phyloP scores from a whole-genome alignment of 2,888 invertebrate genomes.

The Drosophila merina region DNA sequence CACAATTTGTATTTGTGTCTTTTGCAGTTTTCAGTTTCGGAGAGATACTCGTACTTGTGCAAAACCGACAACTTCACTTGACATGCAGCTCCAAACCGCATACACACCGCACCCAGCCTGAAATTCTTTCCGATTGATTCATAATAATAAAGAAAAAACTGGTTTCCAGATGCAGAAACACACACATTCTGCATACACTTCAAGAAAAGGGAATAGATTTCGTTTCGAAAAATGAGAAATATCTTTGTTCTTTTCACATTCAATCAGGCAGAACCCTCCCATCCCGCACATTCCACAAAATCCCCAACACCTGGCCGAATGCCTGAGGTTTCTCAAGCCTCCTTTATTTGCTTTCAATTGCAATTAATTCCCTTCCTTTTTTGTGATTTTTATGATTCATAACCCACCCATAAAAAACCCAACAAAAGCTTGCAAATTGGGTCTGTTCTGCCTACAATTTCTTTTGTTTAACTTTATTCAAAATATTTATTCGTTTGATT shows the following conservation, averaged over 20 bases:
- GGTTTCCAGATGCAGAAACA: conserved; percentile 44
- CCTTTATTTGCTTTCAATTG: conserved; percentile 47
- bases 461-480: conserved; percentile 26
- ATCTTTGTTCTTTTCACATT: conserved; percentile 55
- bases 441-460: conserved; percentile 4
- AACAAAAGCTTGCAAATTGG: not conserved
- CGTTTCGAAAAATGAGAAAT: not conserved
- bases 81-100: conserved; percentile 40
- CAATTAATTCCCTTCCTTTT: conserved; percentile 17
- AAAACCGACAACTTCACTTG: conserved; percentile 38
- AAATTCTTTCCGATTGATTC: conserved; percentile 68
- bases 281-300: conserved; percentile 45
- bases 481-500: conserved; percentile 34
- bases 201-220: not conserved
- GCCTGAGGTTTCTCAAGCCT: conserved; percentile 29
- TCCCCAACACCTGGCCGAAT: conserved; percentile 26
- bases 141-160: conserved; percentile 48
- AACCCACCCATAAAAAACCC: not conserved
- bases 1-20: conserved; percentile 42
- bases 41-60: conserved; percentile 23
- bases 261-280: conserved; percentile 66
- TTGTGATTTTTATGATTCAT: conserved; percentile 23
- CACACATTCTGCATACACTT: conserved; percentile 36
- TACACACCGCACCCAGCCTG: conserved; percentile 56
- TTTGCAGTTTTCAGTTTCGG: conserved; percentile 31